Evolutionary conservation across 2,797 vertebrate genomes (phyloP).

Genomic region (Rhinella marina): DNA sequence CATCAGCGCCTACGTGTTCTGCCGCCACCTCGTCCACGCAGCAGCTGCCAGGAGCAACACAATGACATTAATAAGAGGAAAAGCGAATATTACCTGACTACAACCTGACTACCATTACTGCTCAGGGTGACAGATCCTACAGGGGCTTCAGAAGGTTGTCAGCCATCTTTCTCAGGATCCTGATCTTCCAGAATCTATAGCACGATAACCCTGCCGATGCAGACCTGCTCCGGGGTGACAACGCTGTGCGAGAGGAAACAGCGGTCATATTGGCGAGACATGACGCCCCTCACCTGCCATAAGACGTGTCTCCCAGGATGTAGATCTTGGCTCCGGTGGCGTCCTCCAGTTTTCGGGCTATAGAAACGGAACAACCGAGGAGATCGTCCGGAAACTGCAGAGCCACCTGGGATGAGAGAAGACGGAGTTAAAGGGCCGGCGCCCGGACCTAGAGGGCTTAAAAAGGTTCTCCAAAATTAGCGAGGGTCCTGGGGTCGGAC

Average conservation of each 20-base stretch:
- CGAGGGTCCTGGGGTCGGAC: no score
- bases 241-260: background rate
- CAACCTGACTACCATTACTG: no score
- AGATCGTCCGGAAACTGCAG: slow-evolving; percentile 94
- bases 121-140: background rate
- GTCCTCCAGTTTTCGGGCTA: slow-evolving; percentile 81
- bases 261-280: background rate
- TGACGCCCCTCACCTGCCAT: slow-evolving; percentile 84
- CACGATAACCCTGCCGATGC: no score
- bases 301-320: slow-evolving; percentile 92
- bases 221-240: background rate
- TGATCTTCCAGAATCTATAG: background rate
- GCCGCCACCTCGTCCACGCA: slow-evolving; percentile 95
- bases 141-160: background rate
- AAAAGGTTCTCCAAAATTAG: no score
- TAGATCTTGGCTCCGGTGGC: slow-evolving; percentile 76
- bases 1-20: slow-evolving; percentile 81
- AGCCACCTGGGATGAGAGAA: slow-evolving; percentile 79
- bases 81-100: background rate
- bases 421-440: background rate
- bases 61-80: background rate
- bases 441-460: no score
- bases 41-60: slow-evolving; percentile 77
- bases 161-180: background rate
- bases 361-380: slow-evolving; percentile 78